Evolutionary conservation across 2,113 vertebrate genomes (phyloP), one percentile per base, ranked within the genome.

Genomic region (Ranitomeya variabilis): DNA sequence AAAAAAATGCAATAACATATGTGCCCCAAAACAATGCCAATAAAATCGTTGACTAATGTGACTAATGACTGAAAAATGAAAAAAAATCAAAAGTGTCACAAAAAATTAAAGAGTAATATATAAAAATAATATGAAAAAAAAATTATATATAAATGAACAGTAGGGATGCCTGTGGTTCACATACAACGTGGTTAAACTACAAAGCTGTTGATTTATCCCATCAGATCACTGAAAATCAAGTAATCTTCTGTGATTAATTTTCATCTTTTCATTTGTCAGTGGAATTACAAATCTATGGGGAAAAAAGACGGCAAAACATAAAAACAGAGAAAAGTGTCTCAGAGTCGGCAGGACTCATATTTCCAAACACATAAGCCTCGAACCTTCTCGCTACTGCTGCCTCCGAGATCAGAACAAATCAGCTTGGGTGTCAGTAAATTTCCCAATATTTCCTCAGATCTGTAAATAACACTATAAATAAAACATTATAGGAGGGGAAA

Each of bases 401-500:
- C 45, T 79, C 51, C 21, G n/a, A 59, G 77, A 62, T 66, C 37
- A 51, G 80, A 66, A 37, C 80, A 62, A 81, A 60, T 62, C 26
- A 19, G 16, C 5, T 18, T 15, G 7, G 26, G 23, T 60, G 1
- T 31, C 79, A 62, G 55, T 62, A 26, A 26, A 26, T 62, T 81
- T 10, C 18, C 80, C 16, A 45, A 21, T 78, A 81, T 81, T 62
- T 62, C 5, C 11, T 4, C 57, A 45, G 16, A 31, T 80, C 62
- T 83, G 62, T 6, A n/a, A n/a, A 19, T 23, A 52, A 52, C 6
- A 52, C 62, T 67, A 19, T 67, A 67, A 83, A 83, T 83, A 83
- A 83, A 52, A 67, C 12, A 54, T 69, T 23, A 83, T 52, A 54
- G 45, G 51, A 52, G 60, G 66, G 54, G 62, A 19, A 83, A 67